Base-by-base conservation (phyloP, 2,113 vertebrate species). In the Amazona vittata region DNA sequence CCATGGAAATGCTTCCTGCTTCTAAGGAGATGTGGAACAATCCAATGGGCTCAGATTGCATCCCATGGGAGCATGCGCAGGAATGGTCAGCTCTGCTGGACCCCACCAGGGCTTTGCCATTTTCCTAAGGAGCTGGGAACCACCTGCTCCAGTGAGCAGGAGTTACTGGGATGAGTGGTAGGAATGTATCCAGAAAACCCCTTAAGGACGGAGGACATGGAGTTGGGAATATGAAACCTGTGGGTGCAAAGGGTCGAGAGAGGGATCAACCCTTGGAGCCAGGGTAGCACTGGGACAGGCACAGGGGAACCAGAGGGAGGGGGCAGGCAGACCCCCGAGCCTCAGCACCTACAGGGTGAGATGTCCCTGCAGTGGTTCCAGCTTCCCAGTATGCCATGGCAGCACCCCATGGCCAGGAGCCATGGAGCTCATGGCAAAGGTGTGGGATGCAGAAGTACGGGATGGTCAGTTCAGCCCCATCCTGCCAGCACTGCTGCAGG, bases 251-350 rank as follows among this genome's bases (percentile, higher is more conserved):
- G 37, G 20, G 2, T 25, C 46, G 1, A 0, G 57, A 59, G 15
- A 26, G n/a, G 22, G 33, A 37, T 3, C 0, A 0, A 44, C 44
- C 5, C 2, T 16, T 2, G 0, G 39, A 69, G 46, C 8, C 1
- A 3, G 75, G 43, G 25, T 3, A 31, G 73, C 25, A 21, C 53
- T 16, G 70, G 43, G 60, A 39, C 22, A 37, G 69, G 28, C 12
- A 1, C 1, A 6, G 18, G 11, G n/a, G 3, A 82, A 39, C 5
- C 47, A 62, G n/a, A 20, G 33, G 22, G 6, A 44, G 7, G 50
- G 6, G 14, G 55, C 39, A 43, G 41, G 44, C 44, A 82, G 44
- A 26, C 53, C 24, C 69, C 53, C 0, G 3, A 35, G 22, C 79
- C 44, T 85, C 7, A 1, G 31, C 5, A 70, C 3, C 15, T 19